These are phyloP conservation scores for Andrena bucephala DNA, from an alignment of 2,888 invertebrate species.

Conservation along the genomic window DNA sequence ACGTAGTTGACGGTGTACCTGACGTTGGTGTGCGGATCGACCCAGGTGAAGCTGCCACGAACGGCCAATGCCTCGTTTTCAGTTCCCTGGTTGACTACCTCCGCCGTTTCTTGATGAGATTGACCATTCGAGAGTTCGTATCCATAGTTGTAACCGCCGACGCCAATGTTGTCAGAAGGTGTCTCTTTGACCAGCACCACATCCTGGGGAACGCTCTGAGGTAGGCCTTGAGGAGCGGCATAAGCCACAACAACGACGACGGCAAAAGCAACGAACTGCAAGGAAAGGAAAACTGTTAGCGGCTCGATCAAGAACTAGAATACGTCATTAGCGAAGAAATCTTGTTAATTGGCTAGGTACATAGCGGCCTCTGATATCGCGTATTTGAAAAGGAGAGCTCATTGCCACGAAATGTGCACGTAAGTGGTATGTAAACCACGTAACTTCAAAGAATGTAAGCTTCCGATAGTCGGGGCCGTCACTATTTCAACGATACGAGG, in stretches of 20 bases:
- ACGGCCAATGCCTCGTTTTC: slow-evolving; percentile 73
- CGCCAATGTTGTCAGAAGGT: slow-evolving; percentile 76
- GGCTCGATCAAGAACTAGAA: background rate
- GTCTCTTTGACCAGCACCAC: slow-evolving; percentile 72
- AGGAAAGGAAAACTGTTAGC: slow-evolving; percentile 10
- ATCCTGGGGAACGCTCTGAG: background rate
- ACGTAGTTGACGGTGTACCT: slow-evolving; percentile 72
- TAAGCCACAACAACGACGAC: slow-evolving; percentile 73
- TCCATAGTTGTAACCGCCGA: slow-evolving; percentile 74
- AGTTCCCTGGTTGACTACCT: slow-evolving; percentile 71
- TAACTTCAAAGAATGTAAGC: background rate
- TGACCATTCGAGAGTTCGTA: slow-evolving; percentile 78
- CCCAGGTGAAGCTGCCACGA: slow-evolving; percentile 75
- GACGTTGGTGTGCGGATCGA: slow-evolving; percentile 74
- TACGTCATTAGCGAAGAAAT: no score
- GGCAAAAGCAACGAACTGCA: slow-evolving; percentile 73
- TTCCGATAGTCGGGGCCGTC: background rate
- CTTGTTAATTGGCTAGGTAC: slow-evolving; percentile 2
- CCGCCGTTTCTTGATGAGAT: slow-evolving; percentile 72
- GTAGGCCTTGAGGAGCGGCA: slow-evolving; percentile 69
- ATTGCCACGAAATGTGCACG: background rate
- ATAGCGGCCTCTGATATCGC: background rate
- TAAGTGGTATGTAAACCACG: no score
- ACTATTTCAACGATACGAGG: background rate
- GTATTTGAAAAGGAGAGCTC: background rate